Percentiles rank a stretch among this genome's conserved stretches.
Evolutionary conservation across 2,888 invertebrate genomes (phyloP).

Genomic region (Patella ulyssiponensis): DNA sequence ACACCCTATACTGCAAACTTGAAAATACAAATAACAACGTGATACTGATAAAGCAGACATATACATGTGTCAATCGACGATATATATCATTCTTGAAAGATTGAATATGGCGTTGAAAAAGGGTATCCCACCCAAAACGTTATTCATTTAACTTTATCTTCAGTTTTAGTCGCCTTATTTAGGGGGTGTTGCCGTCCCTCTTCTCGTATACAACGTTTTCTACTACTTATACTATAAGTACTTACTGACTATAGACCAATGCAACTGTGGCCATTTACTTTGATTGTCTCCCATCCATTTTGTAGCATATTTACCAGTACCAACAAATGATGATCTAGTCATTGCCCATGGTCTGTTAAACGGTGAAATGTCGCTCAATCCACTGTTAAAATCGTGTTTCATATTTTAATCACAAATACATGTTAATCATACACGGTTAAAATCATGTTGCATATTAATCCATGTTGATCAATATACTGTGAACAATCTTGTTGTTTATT

Average conservation of each 20-base stretch:
- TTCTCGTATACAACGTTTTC: neutral
- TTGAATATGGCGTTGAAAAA: neutral
- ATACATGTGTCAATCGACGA: no score
- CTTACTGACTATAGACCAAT: constrained; percentile 78
- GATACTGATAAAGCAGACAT: no score
- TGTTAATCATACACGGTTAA: no score
- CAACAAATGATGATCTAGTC: constrained; percentile 84
- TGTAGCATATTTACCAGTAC: constrained; percentile 81
- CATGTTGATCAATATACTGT: no score
- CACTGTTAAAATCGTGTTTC: constrained; percentile 28
- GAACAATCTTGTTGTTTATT: no score
- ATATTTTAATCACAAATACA: no score
- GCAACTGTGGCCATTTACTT: constrained; percentile 77
- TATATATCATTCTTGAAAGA: no score
- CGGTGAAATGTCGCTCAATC: constrained; percentile 40
- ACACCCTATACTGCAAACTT: no score
- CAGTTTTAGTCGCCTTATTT: neutral
- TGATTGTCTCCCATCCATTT: constrained; percentile 74
- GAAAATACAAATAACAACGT: no score
- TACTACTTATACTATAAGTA: neutral
- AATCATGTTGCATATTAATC: no score
- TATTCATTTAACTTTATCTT: no score
- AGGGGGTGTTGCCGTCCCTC: neutral
- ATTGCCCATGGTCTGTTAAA: constrained; percentile 75
- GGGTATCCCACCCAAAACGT: no score